Conservation (phyloP, 2,888 invertebrate species). For the Ormyrus nitidulus region DNA sequence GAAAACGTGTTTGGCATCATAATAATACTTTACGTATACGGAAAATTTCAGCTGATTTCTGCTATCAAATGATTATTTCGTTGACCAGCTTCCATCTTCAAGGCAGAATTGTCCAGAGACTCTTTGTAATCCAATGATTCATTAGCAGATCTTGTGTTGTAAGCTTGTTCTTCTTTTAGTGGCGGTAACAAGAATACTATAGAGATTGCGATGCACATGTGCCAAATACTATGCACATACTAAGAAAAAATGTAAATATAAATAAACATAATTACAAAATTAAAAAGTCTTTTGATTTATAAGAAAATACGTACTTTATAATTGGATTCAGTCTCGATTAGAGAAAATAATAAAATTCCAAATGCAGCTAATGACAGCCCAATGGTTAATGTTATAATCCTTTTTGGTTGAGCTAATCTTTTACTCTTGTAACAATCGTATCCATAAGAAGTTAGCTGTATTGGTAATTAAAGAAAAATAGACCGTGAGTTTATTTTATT, state of each 20-base stretch:
- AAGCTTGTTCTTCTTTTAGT: slow-evolving; percentile 54
- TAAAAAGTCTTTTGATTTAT: neutral
- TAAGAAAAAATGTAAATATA: slow-evolving; percentile 64
- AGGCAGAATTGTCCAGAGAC: slow-evolving; percentile 64
- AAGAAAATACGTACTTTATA: slow-evolving; percentile 72
- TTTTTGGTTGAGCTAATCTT: slow-evolving; percentile 63
- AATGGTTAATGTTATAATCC: slow-evolving; percentile 69
- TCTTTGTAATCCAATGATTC: slow-evolving; percentile 65
- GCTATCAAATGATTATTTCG: slow-evolving; percentile 28
- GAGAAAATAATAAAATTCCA: slow-evolving; percentile 78
- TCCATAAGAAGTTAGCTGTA: slow-evolving; percentile 63
- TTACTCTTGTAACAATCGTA: slow-evolving; percentile 64
- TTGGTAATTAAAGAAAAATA: slow-evolving; percentile 35
- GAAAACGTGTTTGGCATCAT: slow-evolving; percentile 9
- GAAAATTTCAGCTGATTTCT: slow-evolving; percentile 28
- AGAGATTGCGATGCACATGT: slow-evolving; percentile 78
- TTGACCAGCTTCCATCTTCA: slow-evolving; percentile 58
- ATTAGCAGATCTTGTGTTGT: slow-evolving; percentile 60
- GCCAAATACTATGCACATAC: slow-evolving; percentile 80
- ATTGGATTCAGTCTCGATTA: slow-evolving; percentile 79
- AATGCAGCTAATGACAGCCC: slow-evolving; percentile 76
- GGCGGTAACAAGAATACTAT: slow-evolving; percentile 78
- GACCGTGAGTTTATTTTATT: neutral
- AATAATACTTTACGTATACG: neutral
- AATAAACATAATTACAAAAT: neutral